Conservation (phyloP, 1,140 invertebrate species). For the Saxidomus purpurata region DNA sequence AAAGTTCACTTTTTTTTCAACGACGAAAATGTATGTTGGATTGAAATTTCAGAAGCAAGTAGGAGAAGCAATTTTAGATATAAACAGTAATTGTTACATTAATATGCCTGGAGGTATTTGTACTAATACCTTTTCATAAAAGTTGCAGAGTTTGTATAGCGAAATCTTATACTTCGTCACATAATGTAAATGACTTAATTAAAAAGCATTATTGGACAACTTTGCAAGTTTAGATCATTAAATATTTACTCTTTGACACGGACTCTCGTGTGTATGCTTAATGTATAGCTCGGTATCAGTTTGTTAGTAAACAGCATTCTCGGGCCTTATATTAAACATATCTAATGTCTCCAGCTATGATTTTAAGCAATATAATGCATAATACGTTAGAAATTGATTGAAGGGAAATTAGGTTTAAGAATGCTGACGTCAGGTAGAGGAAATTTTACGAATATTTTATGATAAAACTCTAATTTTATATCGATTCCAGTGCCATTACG, state of each 20-base stretch:
- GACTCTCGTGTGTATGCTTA: not conserved
- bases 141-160: conserved; percentile 6
- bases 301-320: not conserved
- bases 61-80: not conserved
- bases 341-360: not conserved
- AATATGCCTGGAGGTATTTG: not conserved
- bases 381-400: not conserved
- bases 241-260: conserved; percentile 14
- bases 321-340: not conserved
- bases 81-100: conserved; percentile 25
- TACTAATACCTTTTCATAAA: not conserved
- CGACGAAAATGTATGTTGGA: not conserved
- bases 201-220: not conserved
- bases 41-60: conserved; percentile 10
- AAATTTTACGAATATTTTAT: conserved; percentile 12
- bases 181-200: conserved; percentile 17
- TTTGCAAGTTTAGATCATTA: conserved; percentile 16
- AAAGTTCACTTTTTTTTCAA: not conserved
- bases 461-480: not conserved
- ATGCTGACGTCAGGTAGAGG: not conserved
- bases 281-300: not conserved
- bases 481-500: not conserved
- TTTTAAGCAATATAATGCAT: not conserved
- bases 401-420: conserved; percentile 20
- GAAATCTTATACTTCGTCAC: conserved; percentile 11